These are phyloP conservation scores for Oryzias javanicus DNA, from an alignment of 2,113 vertebrate species.

Conservation along the genomic window DNA sequence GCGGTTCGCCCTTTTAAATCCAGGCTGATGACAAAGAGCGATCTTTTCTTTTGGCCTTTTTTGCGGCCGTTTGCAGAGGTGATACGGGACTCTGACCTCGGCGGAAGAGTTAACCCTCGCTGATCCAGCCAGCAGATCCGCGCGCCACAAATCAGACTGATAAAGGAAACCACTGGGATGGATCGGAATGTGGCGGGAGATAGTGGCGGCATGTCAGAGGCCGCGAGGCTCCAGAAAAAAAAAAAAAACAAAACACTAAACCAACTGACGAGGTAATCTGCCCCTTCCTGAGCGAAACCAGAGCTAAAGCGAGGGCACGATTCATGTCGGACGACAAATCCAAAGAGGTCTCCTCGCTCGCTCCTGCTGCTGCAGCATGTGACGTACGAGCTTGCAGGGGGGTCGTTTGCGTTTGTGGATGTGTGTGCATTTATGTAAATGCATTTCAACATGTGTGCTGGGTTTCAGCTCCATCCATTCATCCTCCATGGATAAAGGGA, in stretches of 20 bases:
- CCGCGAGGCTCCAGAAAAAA: conserved; percentile 42
- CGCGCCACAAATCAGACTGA: conserved; percentile 67
- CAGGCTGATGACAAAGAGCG: conserved; percentile 50
- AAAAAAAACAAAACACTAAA: conserved; percentile 26
- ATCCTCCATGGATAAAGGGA: conserved; percentile 40
- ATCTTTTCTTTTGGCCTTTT: conserved; percentile 31
- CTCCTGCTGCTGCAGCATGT: conserved; percentile 16
- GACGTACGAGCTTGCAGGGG: conserved; percentile 17
- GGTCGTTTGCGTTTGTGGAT: neutral
- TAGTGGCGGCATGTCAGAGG: conserved; percentile 63
- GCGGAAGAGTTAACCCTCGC: conserved; percentile 37
- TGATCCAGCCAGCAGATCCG: conserved; percentile 33
- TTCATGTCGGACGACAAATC: conserved; percentile 12
- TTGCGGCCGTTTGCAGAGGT: conserved; percentile 41
- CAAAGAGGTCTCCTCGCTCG: conserved; percentile 12
- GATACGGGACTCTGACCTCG: conserved; percentile 41
- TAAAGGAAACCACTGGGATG: conserved; percentile 59
- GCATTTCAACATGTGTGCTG: conserved; percentile 1
- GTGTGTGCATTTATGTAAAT: conserved; percentile 31
- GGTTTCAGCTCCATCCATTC: conserved; percentile 42
- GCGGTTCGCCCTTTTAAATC: conserved; percentile 51
- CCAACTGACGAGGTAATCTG: conserved; percentile 53
- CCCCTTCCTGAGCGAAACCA: conserved; percentile 30
- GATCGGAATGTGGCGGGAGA: conserved; percentile 67
- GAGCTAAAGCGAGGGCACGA: conserved; percentile 14